Percentiles rank a stretch among this genome's conserved stretches.
Conservation (phyloP, 2,888 invertebrate species). For the Chrysomela aeneicollis region DNA sequence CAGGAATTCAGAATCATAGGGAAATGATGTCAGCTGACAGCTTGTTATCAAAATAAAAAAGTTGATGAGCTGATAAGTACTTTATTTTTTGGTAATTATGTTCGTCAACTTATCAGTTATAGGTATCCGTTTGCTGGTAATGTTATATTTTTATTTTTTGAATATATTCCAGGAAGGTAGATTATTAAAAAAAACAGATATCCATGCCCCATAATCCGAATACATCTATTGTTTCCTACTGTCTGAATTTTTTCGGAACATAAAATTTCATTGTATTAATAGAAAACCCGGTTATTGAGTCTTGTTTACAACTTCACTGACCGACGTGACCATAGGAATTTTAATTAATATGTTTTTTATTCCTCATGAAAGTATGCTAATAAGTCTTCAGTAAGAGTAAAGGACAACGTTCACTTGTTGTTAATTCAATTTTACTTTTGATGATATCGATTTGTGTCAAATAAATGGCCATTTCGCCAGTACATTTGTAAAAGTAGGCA, state of each 20-base stretch:
- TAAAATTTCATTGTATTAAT: neutral
- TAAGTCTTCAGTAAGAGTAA: slow-evolving; percentile 5
- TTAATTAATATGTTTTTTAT: neutral
- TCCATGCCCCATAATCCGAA: neutral
- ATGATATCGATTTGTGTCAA: neutral
- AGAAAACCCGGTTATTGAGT: slow-evolving; percentile 2
- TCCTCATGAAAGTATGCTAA: slow-evolving; percentile 7
- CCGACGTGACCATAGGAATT: neutral
- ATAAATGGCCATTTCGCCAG: too few species aligned
- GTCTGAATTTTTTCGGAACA: neutral
- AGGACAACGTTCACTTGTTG: neutral
- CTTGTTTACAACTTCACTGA: slow-evolving; percentile 5
- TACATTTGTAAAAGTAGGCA: too few species aligned
- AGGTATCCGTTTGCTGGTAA: too few species aligned
- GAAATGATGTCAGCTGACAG: too few species aligned
- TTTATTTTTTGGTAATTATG: too few species aligned
- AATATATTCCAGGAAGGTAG: too few species aligned
- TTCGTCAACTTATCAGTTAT: too few species aligned
- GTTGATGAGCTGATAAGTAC: too few species aligned
- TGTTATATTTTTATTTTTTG: too few species aligned
- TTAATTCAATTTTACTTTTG: neutral
- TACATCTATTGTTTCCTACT: neutral
- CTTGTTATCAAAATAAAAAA: too few species aligned
- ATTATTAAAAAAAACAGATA: too few species aligned
- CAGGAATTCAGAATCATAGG: too few species aligned